phyloP scores from a whole-genome alignment of 2,888 invertebrate genomes.

The Pyrocoelia pectoralis region DNA sequence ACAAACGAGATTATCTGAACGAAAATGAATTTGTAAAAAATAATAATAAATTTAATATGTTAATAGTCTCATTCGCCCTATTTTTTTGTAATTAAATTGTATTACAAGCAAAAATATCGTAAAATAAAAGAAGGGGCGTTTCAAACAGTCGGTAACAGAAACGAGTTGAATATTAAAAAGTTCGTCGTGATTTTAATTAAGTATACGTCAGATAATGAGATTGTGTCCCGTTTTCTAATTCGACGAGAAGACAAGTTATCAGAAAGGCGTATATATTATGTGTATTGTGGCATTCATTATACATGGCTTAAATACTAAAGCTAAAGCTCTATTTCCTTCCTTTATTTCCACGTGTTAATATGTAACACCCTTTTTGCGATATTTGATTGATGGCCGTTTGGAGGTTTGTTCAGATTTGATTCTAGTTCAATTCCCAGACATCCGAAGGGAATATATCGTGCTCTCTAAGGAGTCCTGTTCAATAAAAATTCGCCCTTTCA shows the following conservation, averaged over 20 bases:
- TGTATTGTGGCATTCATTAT: not conserved
- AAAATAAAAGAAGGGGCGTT: not conserved
- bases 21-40: too few species aligned
- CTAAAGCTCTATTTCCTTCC: slow-evolving; percentile 15
- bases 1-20: too few species aligned
- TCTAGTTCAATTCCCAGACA: slow-evolving; percentile 46
- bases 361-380: slow-evolving; percentile 31
- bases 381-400: slow-evolving; percentile 53
- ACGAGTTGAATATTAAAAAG: not conserved
- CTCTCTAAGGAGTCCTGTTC: slow-evolving; percentile 47
- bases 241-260: slow-evolving; percentile 4
- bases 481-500: slow-evolving; percentile 50
- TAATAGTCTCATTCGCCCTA: too few species aligned
- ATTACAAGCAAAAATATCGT: not conserved
- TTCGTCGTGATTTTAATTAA: slow-evolving; percentile 6
- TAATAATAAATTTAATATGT: too few species aligned
- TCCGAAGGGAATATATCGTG: slow-evolving; percentile 43
- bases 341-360: slow-evolving; percentile 34
- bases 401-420: slow-evolving; percentile 48
- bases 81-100: not conserved
- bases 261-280: not conserved
- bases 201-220: slow-evolving; percentile 3
- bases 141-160: not conserved
- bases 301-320: slow-evolving; percentile 20
- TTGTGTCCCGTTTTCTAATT: not conserved